These are phyloP conservation scores for Torymus texanus DNA, from an alignment of 2,888 invertebrate species.

Conservation along the genomic window DNA sequence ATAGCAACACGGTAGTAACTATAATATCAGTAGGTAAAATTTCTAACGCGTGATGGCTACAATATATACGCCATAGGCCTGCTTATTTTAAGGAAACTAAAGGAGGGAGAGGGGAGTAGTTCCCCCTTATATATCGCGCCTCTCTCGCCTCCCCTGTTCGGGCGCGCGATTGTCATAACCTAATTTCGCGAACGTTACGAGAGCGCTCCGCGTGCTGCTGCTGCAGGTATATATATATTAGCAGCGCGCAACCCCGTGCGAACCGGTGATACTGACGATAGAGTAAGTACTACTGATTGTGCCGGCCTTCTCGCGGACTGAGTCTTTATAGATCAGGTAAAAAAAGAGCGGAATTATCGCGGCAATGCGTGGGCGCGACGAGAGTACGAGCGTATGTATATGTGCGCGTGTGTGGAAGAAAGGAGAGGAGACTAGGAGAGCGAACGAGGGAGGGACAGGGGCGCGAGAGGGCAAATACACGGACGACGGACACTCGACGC, in stretches of 20 bases:
- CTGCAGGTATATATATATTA: too few species aligned
- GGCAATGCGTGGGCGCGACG: too few species aligned
- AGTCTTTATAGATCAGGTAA: too few species aligned
- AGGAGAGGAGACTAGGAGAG: neutral
- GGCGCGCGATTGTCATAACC: constrained; percentile 31
- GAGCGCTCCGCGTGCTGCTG: neutral
- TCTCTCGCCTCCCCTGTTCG: neutral
- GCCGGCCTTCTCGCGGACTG: too few species aligned
- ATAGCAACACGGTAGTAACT: too few species aligned
- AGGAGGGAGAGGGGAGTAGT: neutral
- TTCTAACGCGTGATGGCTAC: too few species aligned
- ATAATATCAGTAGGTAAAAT: too few species aligned
- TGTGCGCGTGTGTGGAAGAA: too few species aligned
- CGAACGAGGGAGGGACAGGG: constrained; percentile 2
- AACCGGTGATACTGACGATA: too few species aligned
- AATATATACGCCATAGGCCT: neutral
- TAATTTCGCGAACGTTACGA: constrained; percentile 15
- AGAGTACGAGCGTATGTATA: neutral
- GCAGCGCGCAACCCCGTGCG: too few species aligned
- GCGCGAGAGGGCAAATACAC: constrained; percentile 2
- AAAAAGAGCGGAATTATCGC: too few species aligned
- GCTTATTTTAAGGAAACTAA: constrained; percentile 15
- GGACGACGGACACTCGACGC: constrained; percentile 3
- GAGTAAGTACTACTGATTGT: too few species aligned
- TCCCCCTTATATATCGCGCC: neutral